A percentile compares a stretch with the other conserved stretches of the same genome.
Conservation (phyloP, 1,140 invertebrate species). For the Gonatopus flavifemur region DNA sequence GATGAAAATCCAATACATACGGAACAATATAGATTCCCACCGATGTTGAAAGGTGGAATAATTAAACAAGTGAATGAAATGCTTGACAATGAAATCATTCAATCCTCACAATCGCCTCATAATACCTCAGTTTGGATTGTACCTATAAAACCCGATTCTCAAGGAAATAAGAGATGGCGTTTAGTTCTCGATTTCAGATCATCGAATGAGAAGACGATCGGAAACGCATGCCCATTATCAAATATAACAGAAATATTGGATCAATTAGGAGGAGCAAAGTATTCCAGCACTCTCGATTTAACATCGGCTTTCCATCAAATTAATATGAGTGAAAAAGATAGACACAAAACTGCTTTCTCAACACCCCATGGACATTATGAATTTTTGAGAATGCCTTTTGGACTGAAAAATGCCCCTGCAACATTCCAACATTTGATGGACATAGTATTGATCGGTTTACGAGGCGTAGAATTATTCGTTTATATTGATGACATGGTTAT, state of each 20-base stretch:
- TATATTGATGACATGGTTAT: too few relatives aligned
- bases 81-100: background rate
- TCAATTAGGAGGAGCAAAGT: background rate
- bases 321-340: background rate
- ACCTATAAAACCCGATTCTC: background rate
- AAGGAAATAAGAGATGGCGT: background rate
- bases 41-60: background rate
- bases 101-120: background rate
- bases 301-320: conserved; percentile 1
- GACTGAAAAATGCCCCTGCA: background rate
- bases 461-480: too few relatives aligned
- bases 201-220: background rate
- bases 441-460: background rate
- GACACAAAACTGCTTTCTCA: background rate
- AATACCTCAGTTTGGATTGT: conserved; percentile 1
- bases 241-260: background rate
- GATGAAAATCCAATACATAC: background rate
- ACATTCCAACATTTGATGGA: conserved; percentile 3
- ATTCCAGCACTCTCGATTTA: background rate
- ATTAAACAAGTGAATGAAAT: background rate
- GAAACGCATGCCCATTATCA: background rate
- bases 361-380: background rate
- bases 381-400: conserved; percentile 1
- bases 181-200: conserved; percentile 1
- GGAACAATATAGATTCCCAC: background rate